Evolutionary conservation across 2,888 invertebrate genomes (phyloP), one percentile per base, ranked within the genome.

Genomic region (Chloromyia formosa): DNA sequence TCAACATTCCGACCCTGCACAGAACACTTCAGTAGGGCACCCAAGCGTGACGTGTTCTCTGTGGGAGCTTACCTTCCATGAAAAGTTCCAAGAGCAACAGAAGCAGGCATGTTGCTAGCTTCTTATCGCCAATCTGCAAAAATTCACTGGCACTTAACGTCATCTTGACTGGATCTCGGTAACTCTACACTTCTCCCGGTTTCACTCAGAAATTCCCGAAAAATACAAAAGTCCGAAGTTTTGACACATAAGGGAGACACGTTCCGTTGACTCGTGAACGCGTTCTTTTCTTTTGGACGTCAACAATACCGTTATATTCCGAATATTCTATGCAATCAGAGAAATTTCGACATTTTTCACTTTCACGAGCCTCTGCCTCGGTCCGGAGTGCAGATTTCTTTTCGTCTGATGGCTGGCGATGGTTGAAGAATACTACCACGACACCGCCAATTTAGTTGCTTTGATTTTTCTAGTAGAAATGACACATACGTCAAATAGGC

Each of bases 51-150:
- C n/a, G n/a, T n/a, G n/a, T n/a, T n/a, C n/a, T n/a, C n/a, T n/a
- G n/a, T n/a, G n/a, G n/a, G n/a, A n/a, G 7, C 87, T 86, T 84
- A 92, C 92, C 90, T 85, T 92, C 90, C 85, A 91, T 87, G 81
- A 91, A 87, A 83, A 91, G 83, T 87, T 92, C 90, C 85, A 91
- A 85, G 77, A 90, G 85, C 86, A 92, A 86, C 80, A 92, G 86
- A 81, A 91, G 85, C 83, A 92, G 85, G 86, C 90, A 91, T 81
- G 90, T 90, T 78, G 90, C 88, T 81, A 91, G 82, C 87, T 89
- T 90, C 83, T 89, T 88, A 86, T 89, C 89, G 53, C 62, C 64
- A 12, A 74, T 72, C 42, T 74, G 75, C 20, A 77, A 49, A 53
- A 74, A 54, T 60, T 77, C 77, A 74, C 72, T 75, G 2, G 68